These are phyloP conservation scores for Psococerastis gibbosa DNA, from an alignment of 2,888 invertebrate genomes.

Conservation along the genomic window DNA sequence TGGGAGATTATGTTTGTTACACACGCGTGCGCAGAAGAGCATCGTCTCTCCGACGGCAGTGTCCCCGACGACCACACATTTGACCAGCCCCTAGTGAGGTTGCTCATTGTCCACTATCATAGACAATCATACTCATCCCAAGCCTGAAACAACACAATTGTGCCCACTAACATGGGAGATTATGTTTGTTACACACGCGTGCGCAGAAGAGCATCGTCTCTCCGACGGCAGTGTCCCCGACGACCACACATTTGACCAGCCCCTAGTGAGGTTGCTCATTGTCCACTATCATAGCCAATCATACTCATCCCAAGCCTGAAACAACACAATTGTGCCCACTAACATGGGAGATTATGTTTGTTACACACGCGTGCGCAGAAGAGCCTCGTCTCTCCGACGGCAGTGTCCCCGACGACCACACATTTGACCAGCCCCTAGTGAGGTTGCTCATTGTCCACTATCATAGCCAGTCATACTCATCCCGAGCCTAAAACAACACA, in stretches of 20 bases:
- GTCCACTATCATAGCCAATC: conserved; percentile 47
- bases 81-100: too few species aligned
- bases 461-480: conserved; percentile 20
- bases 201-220: conserved; percentile 92
- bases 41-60: too few species aligned
- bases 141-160: too few species aligned
- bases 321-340: too few species aligned
- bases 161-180: too few species aligned
- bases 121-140: too few species aligned
- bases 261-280: conserved; percentile 93
- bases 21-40: too few species aligned
- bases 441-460: conserved; percentile 91
- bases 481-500: too few species aligned
- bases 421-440: conserved; percentile 94
- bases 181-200: conserved; percentile 89
- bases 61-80: too few species aligned
- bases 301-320: conserved; percentile 12
- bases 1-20: too few species aligned
- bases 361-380: conserved; percentile 95
- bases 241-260: conserved; percentile 91
- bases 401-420: conserved; percentile 90
- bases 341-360: conserved; percentile 79
- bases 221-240: conserved; percentile 90
- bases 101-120: too few species aligned
- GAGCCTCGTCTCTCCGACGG: conserved; percentile 87